A percentile compares a stretch with the other conserved stretches of the same genome.
These are phyloP conservation scores for Drosophila biarmipes DNA, from an alignment of 1,140 invertebrate genomes.

Conservation along the genomic window DNA sequence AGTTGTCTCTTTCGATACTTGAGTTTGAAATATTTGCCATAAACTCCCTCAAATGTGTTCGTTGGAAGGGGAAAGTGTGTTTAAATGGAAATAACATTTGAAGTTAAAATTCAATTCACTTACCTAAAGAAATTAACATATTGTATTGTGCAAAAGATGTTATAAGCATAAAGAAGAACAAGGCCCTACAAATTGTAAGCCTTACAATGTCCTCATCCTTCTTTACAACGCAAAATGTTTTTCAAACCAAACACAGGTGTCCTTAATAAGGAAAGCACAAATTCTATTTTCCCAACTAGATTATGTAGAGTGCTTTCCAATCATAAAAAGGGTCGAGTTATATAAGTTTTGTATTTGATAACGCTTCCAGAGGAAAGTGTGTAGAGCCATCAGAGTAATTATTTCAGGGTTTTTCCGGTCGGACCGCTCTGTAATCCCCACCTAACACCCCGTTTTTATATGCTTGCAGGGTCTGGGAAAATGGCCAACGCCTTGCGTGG, in stretches of 20 bases:
- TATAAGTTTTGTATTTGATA: no score
- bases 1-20: background rate
- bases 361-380: background rate
- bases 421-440: background rate
- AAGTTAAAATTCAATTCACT: background rate
- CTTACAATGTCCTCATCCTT: no score
- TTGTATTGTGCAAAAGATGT: no score
- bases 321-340: no score
- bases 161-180: no score
- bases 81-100: background rate
- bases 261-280: no score
- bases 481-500: slow-evolving; percentile 72
- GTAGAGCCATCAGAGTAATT: background rate
- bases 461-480: slow-evolving; percentile 59
- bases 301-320: background rate
- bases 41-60: background rate
- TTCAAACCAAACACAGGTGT: no score
- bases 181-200: no score
- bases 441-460: slow-evolving; percentile 26
- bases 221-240: no score
- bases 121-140: no score
- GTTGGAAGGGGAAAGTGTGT: no score
- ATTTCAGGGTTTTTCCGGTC: slow-evolving; percentile 3
- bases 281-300: background rate
- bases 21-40: background rate